phyloP scores from a whole-genome alignment of 1,140 invertebrate genomes.

The Teleopsis dalmanni region DNA sequence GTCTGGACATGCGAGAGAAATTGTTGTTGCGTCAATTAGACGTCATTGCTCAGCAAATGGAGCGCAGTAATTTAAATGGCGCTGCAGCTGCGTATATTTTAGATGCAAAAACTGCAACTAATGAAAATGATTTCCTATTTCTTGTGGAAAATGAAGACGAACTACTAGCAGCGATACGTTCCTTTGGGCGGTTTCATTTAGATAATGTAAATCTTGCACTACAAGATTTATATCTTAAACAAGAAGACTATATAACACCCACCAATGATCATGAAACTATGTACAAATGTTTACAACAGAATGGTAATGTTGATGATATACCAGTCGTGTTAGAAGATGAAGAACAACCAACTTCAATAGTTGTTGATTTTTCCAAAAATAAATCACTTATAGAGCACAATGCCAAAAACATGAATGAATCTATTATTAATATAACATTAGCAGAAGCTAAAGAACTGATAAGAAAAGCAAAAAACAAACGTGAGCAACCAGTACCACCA shows the following conservation, averaged over 20 bases:
- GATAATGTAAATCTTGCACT: constrained; percentile 27
- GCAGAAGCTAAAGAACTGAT: constrained; percentile 38
- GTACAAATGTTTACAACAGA: constrained; percentile 37
- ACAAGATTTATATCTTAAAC: constrained; percentile 25
- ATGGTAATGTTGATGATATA: neutral
- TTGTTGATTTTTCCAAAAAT: constrained; percentile 48
- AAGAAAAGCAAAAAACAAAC: constrained; percentile 24
- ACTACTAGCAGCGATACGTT: constrained; percentile 44
- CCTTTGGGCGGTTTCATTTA: constrained; percentile 47
- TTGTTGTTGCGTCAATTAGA: constrained; percentile 50
- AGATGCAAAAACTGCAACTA: neutral
- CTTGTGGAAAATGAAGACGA: constrained; percentile 40
- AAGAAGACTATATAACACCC: constrained; percentile 39
- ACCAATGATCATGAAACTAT: constrained; percentile 44
- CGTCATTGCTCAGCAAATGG: constrained; percentile 46
- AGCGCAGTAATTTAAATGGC: neutral
- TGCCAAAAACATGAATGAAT: constrained; percentile 28
- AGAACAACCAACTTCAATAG: constrained; percentile 46
- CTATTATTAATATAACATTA: constrained; percentile 39
- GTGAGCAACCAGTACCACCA: constrained; percentile 26
- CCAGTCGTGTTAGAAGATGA: constrained; percentile 12
- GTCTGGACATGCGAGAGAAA: constrained; percentile 47
- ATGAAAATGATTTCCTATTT: constrained; percentile 26
- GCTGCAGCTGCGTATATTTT: constrained; percentile 1
- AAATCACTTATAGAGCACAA: constrained; percentile 28